phyloP scores from a whole-genome alignment of 2,888 invertebrate species.

The Antitype chi region DNA sequence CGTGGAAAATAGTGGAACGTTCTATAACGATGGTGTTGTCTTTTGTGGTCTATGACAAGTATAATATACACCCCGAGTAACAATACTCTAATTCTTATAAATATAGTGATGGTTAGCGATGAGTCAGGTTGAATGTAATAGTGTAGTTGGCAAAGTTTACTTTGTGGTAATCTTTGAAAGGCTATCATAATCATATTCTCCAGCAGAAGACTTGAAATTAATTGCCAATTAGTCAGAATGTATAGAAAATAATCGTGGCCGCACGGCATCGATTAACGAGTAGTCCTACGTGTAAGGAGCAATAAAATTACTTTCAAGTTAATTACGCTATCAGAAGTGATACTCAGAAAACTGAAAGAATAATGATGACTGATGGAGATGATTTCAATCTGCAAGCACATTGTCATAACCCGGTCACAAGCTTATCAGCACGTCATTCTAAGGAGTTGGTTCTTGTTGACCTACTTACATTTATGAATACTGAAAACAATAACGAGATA shows the following conservation, averaged over 20 bases:
- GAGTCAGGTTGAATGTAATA: neutral
- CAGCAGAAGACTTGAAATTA: neutral
- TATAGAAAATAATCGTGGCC: neutral
- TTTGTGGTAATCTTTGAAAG: neutral
- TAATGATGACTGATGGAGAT: constrained; percentile 2
- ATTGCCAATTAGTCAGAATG: neutral
- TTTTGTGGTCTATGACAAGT: constrained; percentile 7
- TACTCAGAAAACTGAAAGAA: neutral
- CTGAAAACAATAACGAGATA: neutral
- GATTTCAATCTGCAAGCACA: neutral
- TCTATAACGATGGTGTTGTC: neutral
- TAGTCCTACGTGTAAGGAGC: neutral
- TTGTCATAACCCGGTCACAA: neutral
- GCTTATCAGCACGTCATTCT: neutral
- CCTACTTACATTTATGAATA: neutral
- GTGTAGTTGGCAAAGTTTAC: neutral
- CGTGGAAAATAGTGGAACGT: constrained; percentile 13
- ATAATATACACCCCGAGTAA: too few relatives aligned
- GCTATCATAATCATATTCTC: too few relatives aligned
- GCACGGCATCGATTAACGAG: neutral
- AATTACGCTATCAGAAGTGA: constrained; percentile 6
- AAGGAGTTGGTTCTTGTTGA: neutral
- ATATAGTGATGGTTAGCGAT: neutral
- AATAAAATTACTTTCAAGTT: constrained; percentile 2
- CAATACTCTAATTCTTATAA: neutral